Conservation (phyloP, 1,140 invertebrate species). For the Drosophila orena region DNA sequence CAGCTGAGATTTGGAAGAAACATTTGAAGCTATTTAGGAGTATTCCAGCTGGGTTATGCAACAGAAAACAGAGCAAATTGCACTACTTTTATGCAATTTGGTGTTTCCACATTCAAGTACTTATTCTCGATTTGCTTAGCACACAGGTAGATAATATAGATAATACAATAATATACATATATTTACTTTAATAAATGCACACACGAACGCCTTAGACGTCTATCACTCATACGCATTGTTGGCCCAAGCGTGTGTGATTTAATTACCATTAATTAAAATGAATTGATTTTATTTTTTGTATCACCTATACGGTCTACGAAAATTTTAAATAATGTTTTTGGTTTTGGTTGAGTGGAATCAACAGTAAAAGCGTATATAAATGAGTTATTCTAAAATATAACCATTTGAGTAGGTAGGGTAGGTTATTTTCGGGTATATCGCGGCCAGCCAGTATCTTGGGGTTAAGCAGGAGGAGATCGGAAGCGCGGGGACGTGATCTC, state of each 20-base stretch:
- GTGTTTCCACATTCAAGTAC: not conserved
- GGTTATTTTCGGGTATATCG: too few relatives aligned
- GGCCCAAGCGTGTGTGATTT: not conserved
- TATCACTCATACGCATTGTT: slow-evolving; percentile 6
- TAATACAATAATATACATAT: not conserved
- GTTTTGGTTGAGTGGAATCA: too few relatives aligned
- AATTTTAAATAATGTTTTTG: too few relatives aligned
- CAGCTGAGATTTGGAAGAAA: too few relatives aligned
- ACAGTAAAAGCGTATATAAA: too few relatives aligned
- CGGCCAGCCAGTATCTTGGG: not conserved
- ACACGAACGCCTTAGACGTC: not conserved
- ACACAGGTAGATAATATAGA: not conserved
- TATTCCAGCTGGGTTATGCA: not conserved
- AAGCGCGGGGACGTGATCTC: slow-evolving; percentile 1
- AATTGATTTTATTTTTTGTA: not conserved
- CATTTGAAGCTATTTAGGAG: too few relatives aligned
- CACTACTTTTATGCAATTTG: not conserved
- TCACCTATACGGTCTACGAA: not conserved
- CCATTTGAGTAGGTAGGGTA: too few relatives aligned
- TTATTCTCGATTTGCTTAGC: not conserved
- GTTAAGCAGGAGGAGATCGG: slow-evolving; percentile 1
- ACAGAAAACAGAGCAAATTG: not conserved
- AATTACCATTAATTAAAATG: slow-evolving; percentile 4
- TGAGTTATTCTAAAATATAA: not conserved
- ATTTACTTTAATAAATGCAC: not conserved